A percentile compares a stretch with the other conserved stretches of the same genome.
These are phyloP conservation scores for Scomber japonicus DNA, from an alignment of 2,113 vertebrate genomes.

Conservation along the genomic window DNA sequence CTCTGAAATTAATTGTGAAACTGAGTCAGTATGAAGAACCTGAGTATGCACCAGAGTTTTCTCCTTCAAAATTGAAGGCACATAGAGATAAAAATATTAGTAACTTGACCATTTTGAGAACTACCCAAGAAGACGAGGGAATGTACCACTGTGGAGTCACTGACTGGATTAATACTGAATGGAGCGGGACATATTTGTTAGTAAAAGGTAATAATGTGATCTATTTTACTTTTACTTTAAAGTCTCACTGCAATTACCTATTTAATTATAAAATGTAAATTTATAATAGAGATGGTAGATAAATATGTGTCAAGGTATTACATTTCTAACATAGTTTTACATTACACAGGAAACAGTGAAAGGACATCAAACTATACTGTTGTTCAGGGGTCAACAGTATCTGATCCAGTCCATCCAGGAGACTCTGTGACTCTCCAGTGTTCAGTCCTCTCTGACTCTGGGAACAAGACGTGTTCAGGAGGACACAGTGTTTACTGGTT, in stretches of 20 bases:
- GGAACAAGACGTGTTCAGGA: neutral
- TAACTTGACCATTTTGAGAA: neutral
- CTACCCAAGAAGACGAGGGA: no score
- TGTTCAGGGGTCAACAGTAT: no score
- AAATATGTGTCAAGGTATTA: no score
- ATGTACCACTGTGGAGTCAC: neutral
- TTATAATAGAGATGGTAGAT: neutral
- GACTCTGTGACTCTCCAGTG: constrained; percentile 51
- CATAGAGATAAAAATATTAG: fast-evolving
- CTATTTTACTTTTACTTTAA: no score
- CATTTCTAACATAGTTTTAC: no score
- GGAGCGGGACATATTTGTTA: no score
- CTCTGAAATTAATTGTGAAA: constrained; percentile 3
- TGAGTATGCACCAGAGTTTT: neutral
- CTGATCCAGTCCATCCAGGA: constrained; percentile 9
- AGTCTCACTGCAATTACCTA: no score
- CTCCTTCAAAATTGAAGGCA: neutral
- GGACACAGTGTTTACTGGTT: constrained; percentile 56
- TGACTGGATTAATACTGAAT: no score
- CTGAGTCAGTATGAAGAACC: fast-evolving
- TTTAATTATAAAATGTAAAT: no score
- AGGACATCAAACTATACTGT: no score
- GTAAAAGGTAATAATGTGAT: no score
- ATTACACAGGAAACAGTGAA: no score
- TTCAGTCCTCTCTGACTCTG: constrained; percentile 36